Evolutionary conservation across 2,797 vertebrate species (phyloP).

Genomic region (Pelochelys cantorii): DNA sequence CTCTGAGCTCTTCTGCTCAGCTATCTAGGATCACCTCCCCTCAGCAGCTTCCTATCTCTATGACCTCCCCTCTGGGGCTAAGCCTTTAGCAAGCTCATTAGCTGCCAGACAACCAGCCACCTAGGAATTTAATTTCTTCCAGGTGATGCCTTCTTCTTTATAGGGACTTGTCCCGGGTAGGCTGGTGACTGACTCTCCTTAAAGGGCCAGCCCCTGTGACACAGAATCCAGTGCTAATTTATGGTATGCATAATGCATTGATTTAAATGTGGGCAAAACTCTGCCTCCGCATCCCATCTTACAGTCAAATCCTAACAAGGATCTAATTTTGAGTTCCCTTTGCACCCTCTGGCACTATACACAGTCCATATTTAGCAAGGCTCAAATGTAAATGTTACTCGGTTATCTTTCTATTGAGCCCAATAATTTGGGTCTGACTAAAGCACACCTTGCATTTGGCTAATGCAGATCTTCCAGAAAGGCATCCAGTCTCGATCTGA

Average conservation of each 20-base stretch:
- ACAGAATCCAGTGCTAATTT: neutral
- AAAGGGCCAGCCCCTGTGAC: neutral
- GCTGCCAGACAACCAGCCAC: neutral
- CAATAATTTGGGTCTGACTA: neutral
- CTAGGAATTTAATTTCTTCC: neutral
- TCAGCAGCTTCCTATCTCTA: neutral
- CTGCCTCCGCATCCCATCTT: neutral
- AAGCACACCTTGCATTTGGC: neutral
- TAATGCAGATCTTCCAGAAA: neutral
- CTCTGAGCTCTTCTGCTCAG: neutral
- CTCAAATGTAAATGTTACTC: neutral
- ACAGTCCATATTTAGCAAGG: neutral
- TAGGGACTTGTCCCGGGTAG: too few relatives aligned
- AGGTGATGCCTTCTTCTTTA: neutral
- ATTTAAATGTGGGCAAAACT: neutral
- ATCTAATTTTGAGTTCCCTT: neutral
- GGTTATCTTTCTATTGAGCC: neutral
- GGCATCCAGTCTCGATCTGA: neutral
- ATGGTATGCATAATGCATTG: neutral
- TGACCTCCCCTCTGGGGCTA: neutral
- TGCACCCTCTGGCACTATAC: neutral
- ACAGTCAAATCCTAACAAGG: neutral
- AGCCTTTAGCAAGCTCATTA: neutral
- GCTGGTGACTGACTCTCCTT: neutral
- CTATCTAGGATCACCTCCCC: neutral